phyloP scores from a whole-genome alignment of 2,797 vertebrate genomes.

The Sebastes diploproa region DNA sequence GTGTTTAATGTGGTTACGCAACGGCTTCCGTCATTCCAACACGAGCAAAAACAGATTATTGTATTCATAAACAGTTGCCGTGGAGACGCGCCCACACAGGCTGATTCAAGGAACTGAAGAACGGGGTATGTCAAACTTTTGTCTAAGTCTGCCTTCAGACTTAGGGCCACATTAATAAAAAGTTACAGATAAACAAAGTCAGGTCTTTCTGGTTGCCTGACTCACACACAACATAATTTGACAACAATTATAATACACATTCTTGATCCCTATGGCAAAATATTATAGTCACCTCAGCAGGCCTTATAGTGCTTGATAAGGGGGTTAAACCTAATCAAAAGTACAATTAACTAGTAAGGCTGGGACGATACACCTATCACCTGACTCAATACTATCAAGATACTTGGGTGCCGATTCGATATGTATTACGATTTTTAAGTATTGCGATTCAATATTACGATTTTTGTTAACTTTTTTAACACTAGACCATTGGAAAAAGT shows the following conservation, averaged over 20 bases:
- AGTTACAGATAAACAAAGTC: background rate
- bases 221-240: background rate
- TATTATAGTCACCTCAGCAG: background rate
- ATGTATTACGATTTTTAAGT: too few species aligned
- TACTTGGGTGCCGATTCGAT: too few species aligned
- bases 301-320: background rate
- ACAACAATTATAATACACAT: background rate
- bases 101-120: constrained; percentile 16
- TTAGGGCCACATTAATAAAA: background rate
- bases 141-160: background rate
- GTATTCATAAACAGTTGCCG: constrained; percentile 73
- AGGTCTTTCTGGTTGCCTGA: background rate
- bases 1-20: constrained; percentile 65
- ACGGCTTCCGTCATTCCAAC: constrained; percentile 75
- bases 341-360: background rate
- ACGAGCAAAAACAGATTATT: constrained; percentile 68
- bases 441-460: too few species aligned
- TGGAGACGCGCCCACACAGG: constrained; percentile 62
- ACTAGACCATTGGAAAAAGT: too few species aligned
- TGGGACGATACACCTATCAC: too few species aligned
- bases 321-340: background rate
- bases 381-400: too few species aligned
- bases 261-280: background rate
- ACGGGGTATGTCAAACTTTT: background rate
- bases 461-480: too few species aligned